Percentiles rank a stretch among this genome's conserved stretches.
phyloP scores from a whole-genome alignment of 2,797 vertebrate species.

The Bovichtus variegatus region DNA sequence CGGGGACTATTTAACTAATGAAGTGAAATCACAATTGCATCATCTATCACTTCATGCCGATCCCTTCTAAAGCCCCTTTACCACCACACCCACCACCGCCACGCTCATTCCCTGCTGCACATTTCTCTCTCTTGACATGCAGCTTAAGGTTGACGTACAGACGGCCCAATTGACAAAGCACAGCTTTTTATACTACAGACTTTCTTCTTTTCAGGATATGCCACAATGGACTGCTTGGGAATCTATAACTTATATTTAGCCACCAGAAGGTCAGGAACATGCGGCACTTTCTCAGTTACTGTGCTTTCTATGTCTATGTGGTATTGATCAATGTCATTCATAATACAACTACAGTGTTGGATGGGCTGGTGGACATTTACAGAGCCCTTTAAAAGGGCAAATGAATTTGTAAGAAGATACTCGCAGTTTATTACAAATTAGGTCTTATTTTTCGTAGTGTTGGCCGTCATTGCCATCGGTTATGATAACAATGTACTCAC shows the following conservation, averaged over 20 bases:
- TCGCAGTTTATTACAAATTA: neutral
- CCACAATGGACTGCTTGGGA: constrained; percentile 12
- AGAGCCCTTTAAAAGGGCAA: neutral
- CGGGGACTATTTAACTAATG: constrained; percentile 73
- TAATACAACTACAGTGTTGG: neutral
- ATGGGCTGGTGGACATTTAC: neutral
- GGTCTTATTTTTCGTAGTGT: neutral
- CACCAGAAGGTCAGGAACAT: neutral
- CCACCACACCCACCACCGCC: constrained; percentile 6
- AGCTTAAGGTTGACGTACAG: constrained; percentile 19
- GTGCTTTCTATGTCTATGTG: too few species aligned
- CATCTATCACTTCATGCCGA: constrained; percentile 62
- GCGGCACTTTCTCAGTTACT: neutral
- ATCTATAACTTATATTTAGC: neutral
- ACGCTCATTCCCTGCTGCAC: constrained; percentile 32
- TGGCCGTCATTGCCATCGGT: too few species aligned
- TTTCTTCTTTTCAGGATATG: neutral
- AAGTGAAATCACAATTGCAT: constrained; percentile 64
- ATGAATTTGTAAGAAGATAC: neutral
- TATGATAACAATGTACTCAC: neutral
- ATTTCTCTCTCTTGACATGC: constrained; percentile 30
- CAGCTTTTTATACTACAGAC: neutral
- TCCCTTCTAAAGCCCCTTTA: constrained; percentile 11
- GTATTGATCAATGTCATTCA: neutral
- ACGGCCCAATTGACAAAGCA: neutral